Evolutionary conservation across 1,140 invertebrate species (phyloP), one percentile per base, ranked within the genome.

Genomic region (Xylocopa sonorina): DNA sequence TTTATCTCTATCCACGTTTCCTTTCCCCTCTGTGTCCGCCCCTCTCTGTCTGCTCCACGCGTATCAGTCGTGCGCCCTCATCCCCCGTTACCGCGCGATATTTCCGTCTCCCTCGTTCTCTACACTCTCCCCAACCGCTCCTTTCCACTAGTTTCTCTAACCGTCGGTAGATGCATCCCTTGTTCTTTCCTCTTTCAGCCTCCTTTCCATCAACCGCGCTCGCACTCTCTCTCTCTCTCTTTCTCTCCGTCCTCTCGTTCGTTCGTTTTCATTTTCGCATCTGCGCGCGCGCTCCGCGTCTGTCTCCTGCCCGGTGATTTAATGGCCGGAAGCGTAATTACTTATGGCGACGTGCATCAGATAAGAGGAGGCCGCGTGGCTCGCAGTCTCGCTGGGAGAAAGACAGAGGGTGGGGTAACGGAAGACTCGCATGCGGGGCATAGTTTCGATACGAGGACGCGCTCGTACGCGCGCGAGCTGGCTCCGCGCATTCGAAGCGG

Each of bases 291-390:
- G 55, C 71, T 43, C 63, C 69, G 64, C 77, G 46, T 80, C 66
- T 80, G 60, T 83, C 57, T 58, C 64, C 85, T 14, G n/a, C n/a
- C n/a, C 29, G 4, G 85, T 85, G 83, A 87, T 90, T 91, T 87
- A 90, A 89, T 89, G 85, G 88, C 87, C 88, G 86, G 88, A 91
- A 89, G 87, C 86, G 84, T 91, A 90, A 92, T 92, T 91, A 90
- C 88, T 90, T 91, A 89, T 87, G 87, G 84, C 79, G 84, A 88
- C 66, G 71, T 74, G 72, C 73, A 21, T 24, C 60, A 14, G 51
- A 69, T 81, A 78, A 64, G 72, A 27, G n/a, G 50, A 38, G 50
- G 27, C 24, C 60, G 51, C 77, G 64, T 57, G 77, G 14, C 62
- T 46, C 64, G 18, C 78, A 43, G 60, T 75, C 76, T 84, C 50